A percentile compares a stretch with the other conserved stretches of the same genome.
These are phyloP conservation scores for Botia kubotai DNA, from an alignment of 2,797 vertebrate genomes.

Conservation along the genomic window DNA sequence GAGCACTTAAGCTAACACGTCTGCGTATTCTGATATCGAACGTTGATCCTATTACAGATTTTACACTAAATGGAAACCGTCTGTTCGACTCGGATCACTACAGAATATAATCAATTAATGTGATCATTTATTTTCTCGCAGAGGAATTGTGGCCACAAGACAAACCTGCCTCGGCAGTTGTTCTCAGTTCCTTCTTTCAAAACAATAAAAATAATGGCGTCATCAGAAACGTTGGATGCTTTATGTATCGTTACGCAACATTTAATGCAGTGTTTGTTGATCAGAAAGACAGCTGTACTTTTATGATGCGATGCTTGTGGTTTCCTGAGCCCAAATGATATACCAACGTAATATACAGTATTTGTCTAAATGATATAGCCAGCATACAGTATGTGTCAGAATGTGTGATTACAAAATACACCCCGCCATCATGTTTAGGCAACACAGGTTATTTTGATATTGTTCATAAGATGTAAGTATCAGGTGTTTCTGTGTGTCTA, in stretches of 20 bases:
- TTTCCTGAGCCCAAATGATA: neutral
- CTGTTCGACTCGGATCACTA: constrained; percentile 9
- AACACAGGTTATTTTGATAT: neutral
- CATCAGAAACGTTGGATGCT: neutral
- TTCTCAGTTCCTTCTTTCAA: neutral
- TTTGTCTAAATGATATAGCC: too few species aligned
- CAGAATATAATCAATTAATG: constrained; percentile 33
- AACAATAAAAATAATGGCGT: neutral
- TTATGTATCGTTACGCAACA: constrained; percentile 3
- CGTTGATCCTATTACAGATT: constrained; percentile 36
- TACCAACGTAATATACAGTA: neutral
- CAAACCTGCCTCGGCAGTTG: neutral
- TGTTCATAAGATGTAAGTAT: neutral
- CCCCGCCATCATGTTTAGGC: neutral
- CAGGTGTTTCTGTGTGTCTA: neutral
- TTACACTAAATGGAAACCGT: constrained; percentile 14
- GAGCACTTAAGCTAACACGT: constrained; percentile 55
- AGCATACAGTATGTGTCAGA: neutral
- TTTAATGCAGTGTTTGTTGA: constrained; percentile 21
- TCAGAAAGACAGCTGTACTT: constrained; percentile 22
- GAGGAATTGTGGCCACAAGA: neutral
- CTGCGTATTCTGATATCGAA: constrained; percentile 22
- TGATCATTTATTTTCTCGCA: neutral
- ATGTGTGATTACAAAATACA: neutral
- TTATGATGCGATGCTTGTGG: constrained; percentile 21